Conservation (phyloP, 2,797 vertebrate species). For the Lates japonicus region DNA sequence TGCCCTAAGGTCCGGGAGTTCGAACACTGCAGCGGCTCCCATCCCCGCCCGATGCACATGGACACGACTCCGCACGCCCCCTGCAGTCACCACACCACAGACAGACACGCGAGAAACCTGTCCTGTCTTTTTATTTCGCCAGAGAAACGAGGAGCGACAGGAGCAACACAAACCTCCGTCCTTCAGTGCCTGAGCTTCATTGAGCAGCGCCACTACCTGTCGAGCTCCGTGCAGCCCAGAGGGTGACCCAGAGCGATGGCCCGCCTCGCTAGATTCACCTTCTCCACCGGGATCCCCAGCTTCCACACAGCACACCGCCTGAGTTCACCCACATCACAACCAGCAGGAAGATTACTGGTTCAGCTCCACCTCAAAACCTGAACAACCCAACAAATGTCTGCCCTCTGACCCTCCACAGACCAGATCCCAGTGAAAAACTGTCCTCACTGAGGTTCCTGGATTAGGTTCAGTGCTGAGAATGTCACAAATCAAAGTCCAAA, state of each 20-base stretch:
- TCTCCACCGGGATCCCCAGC: conserved; percentile 90
- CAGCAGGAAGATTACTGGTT: too few relatives aligned
- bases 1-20: conserved; percentile 58
- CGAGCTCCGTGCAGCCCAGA: conserved; percentile 90
- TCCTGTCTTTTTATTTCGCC: too few relatives aligned
- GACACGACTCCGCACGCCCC: conserved; percentile 92
- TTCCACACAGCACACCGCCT: conserved; percentile 93
- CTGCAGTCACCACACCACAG: conserved; percentile 68
- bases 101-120: background rate
- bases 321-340: background rate
- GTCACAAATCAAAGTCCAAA: too few relatives aligned
- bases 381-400: too few relatives aligned
- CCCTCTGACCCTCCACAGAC: too few relatives aligned
- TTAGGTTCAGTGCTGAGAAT: too few relatives aligned
- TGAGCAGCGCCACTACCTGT: conserved; percentile 93
- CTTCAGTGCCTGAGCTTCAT: conserved; percentile 90
- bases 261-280: conserved; percentile 91
- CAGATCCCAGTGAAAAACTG: too few relatives aligned
- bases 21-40: conserved; percentile 91
- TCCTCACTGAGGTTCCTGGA: too few relatives aligned
- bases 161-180: conserved; percentile 84
- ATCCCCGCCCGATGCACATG: conserved; percentile 95
- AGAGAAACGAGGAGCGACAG: fast-evolving
- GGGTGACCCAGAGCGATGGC: conserved; percentile 96
- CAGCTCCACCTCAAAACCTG: too few relatives aligned